Evolutionary conservation across 2,888 invertebrate species (phyloP), one percentile per base, ranked within the genome.

Genomic region (Harpalus rufipes): DNA sequence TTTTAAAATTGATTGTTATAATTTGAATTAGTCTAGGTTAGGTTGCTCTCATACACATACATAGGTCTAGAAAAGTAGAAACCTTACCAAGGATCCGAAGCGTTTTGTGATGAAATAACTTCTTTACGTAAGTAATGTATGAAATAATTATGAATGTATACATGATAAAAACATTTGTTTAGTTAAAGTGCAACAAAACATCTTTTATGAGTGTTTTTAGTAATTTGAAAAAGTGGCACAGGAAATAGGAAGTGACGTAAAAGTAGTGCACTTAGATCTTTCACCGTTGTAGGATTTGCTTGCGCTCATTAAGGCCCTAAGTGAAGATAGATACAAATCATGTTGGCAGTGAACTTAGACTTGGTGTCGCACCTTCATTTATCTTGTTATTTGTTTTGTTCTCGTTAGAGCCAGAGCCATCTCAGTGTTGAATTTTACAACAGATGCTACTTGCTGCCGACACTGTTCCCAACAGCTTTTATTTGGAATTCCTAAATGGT

Each of bases 261-360:
- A 51, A 51, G 44, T 51, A 32, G 32, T 51, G 44, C 44, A 51
- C 10, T 12, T 12, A 12, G 12, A 12, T 12, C 44, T 51, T 51
- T 51, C 44, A 51, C 39, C n/a, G 72, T 44, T 8, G 72, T 41
- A 72, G 39, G 44, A 39, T 72, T 74, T 14, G 74, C 44, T 41
- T n/a, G 14, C 18, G 44, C 74, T 74, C 74, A 74, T 74, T 74
- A 74, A 16, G 41, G 74, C 5, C 14, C 21, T 74, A 74, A 74
- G 51, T 74, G 56, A 68, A 68, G 68, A 68, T 68, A 74, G 74
- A 74, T 74, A 74, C 74, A 74, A 74, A 74, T 74, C 74, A 21
- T 74, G 74, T 74, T 51, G 44, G 74, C 74, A 44, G 8, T 78
- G 58, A 78, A 78, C n/a, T 78, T 78, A 41, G 72, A 74, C 41